These are phyloP conservation scores for Pelmatolapia mariae DNA, from an alignment of 2,113 vertebrate genomes.

Conservation along the genomic window DNA sequence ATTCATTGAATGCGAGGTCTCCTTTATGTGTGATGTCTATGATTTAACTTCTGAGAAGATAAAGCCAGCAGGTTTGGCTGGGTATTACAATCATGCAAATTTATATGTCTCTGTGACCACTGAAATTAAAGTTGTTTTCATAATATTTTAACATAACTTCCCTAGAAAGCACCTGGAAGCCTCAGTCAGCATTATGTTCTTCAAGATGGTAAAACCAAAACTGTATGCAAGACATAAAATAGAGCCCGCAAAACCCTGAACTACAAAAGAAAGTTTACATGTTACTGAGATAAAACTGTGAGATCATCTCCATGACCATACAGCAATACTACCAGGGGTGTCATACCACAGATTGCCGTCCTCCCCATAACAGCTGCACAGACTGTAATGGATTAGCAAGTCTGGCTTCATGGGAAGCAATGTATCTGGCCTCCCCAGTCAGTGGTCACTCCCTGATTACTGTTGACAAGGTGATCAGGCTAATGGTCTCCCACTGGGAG, in stretches of 20 bases:
- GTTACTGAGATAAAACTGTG: background rate
- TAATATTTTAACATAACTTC: background rate
- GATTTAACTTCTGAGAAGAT: background rate
- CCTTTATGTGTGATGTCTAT: background rate
- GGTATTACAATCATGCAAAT: accelerated
- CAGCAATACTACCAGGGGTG: background rate
- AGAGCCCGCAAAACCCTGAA: background rate
- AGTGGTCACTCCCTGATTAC: constrained; percentile 16
- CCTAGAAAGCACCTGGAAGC: background rate
- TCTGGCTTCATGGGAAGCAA: background rate
- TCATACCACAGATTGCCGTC: background rate
- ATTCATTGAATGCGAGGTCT: background rate
- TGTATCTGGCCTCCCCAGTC: background rate
- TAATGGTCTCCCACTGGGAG: constrained; percentile 25
- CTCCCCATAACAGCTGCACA: background rate
- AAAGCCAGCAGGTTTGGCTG: background rate
- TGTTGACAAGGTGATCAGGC: constrained; percentile 27
- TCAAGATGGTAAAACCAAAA: background rate
- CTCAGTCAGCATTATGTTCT: background rate
- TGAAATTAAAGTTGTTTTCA: background rate
- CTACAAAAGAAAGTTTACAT: background rate
- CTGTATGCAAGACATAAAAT: background rate
- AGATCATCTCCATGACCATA: background rate
- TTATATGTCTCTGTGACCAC: background rate
- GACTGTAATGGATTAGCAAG: background rate